Base-by-base conservation (phyloP, 2,888 invertebrate species). In the Ennomos erosarius region DNA sequence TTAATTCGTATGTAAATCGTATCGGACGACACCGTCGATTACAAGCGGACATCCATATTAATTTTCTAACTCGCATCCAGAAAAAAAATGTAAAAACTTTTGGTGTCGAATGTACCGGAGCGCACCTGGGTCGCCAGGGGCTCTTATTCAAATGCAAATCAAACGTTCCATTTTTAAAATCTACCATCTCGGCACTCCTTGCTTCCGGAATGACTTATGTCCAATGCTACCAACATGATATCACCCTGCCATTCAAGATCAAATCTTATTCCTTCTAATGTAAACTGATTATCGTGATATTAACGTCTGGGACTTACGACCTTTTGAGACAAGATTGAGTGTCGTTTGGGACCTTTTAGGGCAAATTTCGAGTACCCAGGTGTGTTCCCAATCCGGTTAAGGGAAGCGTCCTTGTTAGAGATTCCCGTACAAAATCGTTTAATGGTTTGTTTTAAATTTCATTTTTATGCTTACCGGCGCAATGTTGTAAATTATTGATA, bases 91-190 rank as follows among this genome's bases (percentile, higher is more conserved):
- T 37, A 9, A 74, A 87, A 86, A 85, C 79, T 85, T 86, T 88
- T 78, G 73, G 78, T 73, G 73, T 70, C 75, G 84, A 85, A 82
- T 84, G 84, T 90, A 90, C 90, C 75, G 71, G 71, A 72, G 85
- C 84, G 88, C 91, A 91, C 91, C 92, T 91, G 91, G 92, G 90
- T 87, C 88, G 90, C 90, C 87, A 77, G 88, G 90, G 90, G 90
- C 90, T 85, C 88, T 87, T 85, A 92, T 93, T 92, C 92, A 93
- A 92, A 92, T 92, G 92, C 92, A 93, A 93, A 93, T 92, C 92
- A 92, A 92, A 90, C 88, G 92, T 91, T 90, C 92, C 92, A 91
- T 92, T 92, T 93, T 92, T 85, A 90, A 91, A 91, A 90, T 91
- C 89, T 90, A 91, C 90, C 90, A 90, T 91, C 90, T 89, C 89